These are phyloP conservation scores for Delphinus delphis DNA, from an alignment of 2,113 vertebrate genomes.

Conservation along the genomic window DNA sequence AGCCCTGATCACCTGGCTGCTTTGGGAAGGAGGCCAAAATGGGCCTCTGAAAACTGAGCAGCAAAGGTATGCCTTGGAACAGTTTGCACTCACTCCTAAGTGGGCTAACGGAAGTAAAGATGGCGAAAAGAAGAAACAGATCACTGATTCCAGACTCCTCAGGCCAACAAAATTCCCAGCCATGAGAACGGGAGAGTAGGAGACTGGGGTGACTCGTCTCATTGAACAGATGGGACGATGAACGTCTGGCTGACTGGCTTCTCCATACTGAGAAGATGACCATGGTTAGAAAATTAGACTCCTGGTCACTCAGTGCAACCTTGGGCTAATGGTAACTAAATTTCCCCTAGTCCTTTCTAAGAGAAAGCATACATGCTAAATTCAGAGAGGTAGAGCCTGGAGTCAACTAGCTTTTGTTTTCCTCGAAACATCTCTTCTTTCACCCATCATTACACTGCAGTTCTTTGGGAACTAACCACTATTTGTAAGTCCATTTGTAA, in stretches of 20 bases:
- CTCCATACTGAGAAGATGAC: background rate
- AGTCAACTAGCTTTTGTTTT: background rate
- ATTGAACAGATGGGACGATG: background rate
- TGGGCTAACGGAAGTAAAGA: background rate
- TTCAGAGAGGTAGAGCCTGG: background rate
- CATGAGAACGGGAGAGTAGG: background rate
- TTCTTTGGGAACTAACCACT: background rate
- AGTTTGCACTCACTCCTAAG: background rate
- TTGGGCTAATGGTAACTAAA: background rate
- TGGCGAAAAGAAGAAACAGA: background rate
- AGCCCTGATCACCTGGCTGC: background rate
- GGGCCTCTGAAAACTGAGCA: background rate
- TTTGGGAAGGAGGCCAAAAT: background rate
- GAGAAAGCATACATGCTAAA: constrained; percentile 13
- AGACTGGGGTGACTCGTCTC: background rate
- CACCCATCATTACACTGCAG: background rate
- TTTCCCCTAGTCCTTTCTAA: background rate
- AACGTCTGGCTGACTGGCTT: background rate
- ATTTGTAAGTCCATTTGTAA: background rate
- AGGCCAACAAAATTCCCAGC: background rate
- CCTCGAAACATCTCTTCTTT: background rate
- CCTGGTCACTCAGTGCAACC: background rate
- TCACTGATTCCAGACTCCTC: background rate
- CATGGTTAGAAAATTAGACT: background rate
- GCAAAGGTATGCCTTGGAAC: background rate